Conservation (phyloP, 1,140 invertebrate species). For the Psix sp. region DNA sequence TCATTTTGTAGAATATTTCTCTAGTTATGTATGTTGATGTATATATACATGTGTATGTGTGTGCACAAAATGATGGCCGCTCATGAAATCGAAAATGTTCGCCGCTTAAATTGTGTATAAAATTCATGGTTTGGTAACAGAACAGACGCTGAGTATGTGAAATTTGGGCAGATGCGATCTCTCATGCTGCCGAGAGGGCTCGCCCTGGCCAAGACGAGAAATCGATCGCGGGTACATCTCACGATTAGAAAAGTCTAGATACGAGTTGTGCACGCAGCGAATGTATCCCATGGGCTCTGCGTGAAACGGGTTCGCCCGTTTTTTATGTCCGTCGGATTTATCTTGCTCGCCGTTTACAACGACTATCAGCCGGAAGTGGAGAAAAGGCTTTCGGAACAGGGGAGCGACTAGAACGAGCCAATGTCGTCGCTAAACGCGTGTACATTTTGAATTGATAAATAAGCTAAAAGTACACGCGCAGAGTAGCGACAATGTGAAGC, state of each 20-base stretch:
- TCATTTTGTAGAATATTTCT: no score
- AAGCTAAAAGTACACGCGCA: conserved; percentile 59
- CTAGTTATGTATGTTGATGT: no score
- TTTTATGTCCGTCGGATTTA: conserved; percentile 33
- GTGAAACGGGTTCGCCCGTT: conserved; percentile 30
- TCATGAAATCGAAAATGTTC: conserved; percentile 25
- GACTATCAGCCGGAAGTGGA: conserved; percentile 5
- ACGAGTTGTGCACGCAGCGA: conserved; percentile 25
- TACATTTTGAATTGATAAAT: conserved; percentile 75
- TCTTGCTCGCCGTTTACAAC: conserved; percentile 18
- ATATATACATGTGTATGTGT: no score
- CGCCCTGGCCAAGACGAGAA: conserved; percentile 44
- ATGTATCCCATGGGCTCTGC: conserved; percentile 36
- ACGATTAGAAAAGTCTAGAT: conserved; percentile 54
- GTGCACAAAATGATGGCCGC: no score
- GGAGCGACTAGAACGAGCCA: conserved; percentile 28
- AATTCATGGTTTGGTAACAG: conserved; percentile 44
- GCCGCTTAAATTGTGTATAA: conserved; percentile 50
- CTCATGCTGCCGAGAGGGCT: conserved; percentile 37
- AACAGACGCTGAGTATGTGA: conserved; percentile 38
- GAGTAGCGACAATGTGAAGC: conserved; percentile 54
- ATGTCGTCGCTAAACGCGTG: conserved; percentile 55
- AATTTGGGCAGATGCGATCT: conserved; percentile 58
- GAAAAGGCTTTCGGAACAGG: not conserved
- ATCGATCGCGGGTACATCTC: conserved; percentile 60